Evolutionary conservation across 2,113 vertebrate species (phyloP).

Genomic region (Mormyrus lacerda): DNA sequence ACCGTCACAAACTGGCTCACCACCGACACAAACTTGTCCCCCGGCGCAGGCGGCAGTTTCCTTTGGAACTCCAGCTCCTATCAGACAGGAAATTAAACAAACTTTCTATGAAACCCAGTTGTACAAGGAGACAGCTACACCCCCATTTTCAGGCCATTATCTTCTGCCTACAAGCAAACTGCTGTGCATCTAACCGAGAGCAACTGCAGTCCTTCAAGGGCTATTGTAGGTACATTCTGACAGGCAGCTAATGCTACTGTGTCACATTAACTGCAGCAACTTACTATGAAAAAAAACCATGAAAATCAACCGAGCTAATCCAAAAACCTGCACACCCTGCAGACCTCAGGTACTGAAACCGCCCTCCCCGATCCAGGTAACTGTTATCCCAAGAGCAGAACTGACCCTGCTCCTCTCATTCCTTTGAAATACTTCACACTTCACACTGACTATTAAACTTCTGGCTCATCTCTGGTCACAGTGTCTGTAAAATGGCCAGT

Average conservation of each 20-base stretch:
- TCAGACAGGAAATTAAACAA: background rate
- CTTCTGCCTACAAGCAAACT: background rate
- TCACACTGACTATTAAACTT: background rate
- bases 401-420: background rate
- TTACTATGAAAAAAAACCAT: background rate
- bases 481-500: background rate
- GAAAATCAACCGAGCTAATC: background rate
- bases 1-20: constrained; percentile 98
- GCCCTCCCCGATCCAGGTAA: background rate
- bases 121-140: background rate
- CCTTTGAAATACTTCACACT: background rate
- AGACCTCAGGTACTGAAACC: background rate
- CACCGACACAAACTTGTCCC: constrained; percentile 93
- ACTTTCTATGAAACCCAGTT: background rate
- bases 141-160: background rate
- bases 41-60: constrained; percentile 68
- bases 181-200: background rate
- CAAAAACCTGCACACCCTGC: background rate
- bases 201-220: background rate
- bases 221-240: background rate
- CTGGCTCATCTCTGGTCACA: background rate
- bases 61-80: constrained; percentile 94
- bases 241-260: background rate
- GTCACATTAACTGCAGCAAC: background rate
- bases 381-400: background rate